Evolutionary conservation across 2,113 vertebrate species (phyloP), one percentile per base, ranked within the genome.

Genomic region (Gallinago undulata): DNA sequence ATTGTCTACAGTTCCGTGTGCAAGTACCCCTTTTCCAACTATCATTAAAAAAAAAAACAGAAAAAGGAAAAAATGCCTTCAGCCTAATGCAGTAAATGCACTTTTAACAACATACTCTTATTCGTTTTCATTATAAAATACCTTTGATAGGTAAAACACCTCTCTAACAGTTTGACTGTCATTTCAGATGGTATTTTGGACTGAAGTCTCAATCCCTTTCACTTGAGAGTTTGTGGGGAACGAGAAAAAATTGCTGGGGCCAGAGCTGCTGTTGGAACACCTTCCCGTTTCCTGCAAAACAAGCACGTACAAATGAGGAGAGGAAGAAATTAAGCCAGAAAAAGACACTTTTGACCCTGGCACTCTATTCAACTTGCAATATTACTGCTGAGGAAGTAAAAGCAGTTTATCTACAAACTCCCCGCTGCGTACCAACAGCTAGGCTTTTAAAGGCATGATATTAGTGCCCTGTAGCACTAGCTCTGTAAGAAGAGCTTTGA

Each of bases 241-340:
- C 25, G 11, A 80, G 48, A 66, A 66, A 60, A 37, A 69, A 12
- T 7, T 87, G 5, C 2, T 35, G 17, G 35, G 48, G 35, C 45
- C 28, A 63, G 45, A 76, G 50, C 30, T 59, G 57, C 53, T 82
- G 27, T 35, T 77, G 75, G 72, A 83, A 91, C 2, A 1, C 17
- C 39, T 11, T 79, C 19, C 28, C 17, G 2, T 63, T 88, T 86
- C 43, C 70, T 67, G 59, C 31, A 76, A 63, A 83, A 64, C 19
- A 85, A 90, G 22, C 18, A 50, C 0, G 1, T 68, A 75, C 11
- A 84, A 74, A 50, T 56, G 60, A 39, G 0, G 1, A 74, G 45
- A 87, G 41, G n/a, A 85, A 87, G 51, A 45, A 90, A 91, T 66
- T 63, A 59, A 80, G 63, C 19, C 30, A 70, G 37, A 76, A 89